Evolutionary conservation across 2,113 vertebrate species (phyloP), one percentile per base, ranked within the genome.

Genomic region (Balaeniceps rex): DNA sequence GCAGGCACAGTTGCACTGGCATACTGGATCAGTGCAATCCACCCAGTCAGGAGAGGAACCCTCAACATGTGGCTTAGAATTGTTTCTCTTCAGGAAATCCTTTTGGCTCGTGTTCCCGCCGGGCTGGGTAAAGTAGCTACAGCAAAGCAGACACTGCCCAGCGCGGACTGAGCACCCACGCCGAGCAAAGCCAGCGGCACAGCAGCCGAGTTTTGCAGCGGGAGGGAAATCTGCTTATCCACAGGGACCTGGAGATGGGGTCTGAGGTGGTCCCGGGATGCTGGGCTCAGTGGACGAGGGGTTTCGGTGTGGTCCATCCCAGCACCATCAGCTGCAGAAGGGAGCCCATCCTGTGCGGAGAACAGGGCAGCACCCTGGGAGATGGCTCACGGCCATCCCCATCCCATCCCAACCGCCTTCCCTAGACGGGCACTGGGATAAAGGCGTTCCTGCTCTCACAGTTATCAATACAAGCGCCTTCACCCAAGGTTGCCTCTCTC

Each of bases 51-150:
- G 90, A 90, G 36, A 94, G 55, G 91, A 92, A 97, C 36, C 71
- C 74, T 92, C 66, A 29, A 58, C 44, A 42, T 58, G 34, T 17
- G 90, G 69, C 65, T 55, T 28, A 28, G 65, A 42, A 60, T 51
- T 83, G 52, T 47, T 89, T 96, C 93, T 91, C 72, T 72, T 26
- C 93, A 89, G 94, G 88, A 97, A 96, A 93, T 94, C 90, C 84
- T 95, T 94, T 9, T 81, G 94, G 82, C n/a, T 94, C 19, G 7
- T 4, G 36, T 17, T 92, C 24, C 26, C 7, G 36, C 38, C 4
- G 3, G 69, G 36, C 51, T 38, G 74, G 91, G 71, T 33, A 68
- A 38, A 4, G 6, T 5, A 14, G 31, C 77, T 55, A 49, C 44
- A 49, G 78, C 34, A 82, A 44, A 55, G 75, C 82, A 52, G 28